These are phyloP conservation scores for Tenrec ecaudatus DNA, from an alignment of 2,113 vertebrate species.

Conservation along the genomic window DNA sequence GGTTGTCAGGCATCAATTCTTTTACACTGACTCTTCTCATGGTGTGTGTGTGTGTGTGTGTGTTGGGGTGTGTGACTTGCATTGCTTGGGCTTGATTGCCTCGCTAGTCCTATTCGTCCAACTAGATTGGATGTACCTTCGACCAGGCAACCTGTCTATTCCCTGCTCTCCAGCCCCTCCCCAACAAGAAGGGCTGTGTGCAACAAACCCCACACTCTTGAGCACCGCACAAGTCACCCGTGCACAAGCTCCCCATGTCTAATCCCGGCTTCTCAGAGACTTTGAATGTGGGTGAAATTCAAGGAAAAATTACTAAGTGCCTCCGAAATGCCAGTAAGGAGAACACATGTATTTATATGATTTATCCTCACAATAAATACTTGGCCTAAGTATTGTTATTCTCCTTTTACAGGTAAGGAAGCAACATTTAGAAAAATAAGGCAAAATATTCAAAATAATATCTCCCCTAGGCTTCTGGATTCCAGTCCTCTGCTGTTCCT, in stretches of 20 bases:
- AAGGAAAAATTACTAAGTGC: not conserved
- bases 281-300: not conserved
- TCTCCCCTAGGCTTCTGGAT: not conserved
- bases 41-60: not conserved
- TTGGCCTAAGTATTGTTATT: not conserved
- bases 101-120: not conserved
- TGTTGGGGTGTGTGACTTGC: no score
- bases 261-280: not conserved
- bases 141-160: not conserved
- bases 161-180: not conserved
- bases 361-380: not conserved
- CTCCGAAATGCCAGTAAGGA: not conserved
- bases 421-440: slow-evolving; percentile 9
- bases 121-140: not conserved
- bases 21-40: not conserved
- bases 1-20: not conserved
- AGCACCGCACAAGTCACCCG: not conserved
- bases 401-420: not conserved
- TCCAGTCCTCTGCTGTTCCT: not conserved
- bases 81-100: fast-evolving
- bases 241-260: not conserved
- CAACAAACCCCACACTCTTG: not conserved
- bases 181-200: not conserved
- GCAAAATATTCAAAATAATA: not conserved
- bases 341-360: not conserved